Percentiles rank a stretch among this genome's conserved stretches.
These are phyloP conservation scores for Drosophila gunungcola DNA, from an alignment of 1,140 invertebrate genomes.

Conservation along the genomic window DNA sequence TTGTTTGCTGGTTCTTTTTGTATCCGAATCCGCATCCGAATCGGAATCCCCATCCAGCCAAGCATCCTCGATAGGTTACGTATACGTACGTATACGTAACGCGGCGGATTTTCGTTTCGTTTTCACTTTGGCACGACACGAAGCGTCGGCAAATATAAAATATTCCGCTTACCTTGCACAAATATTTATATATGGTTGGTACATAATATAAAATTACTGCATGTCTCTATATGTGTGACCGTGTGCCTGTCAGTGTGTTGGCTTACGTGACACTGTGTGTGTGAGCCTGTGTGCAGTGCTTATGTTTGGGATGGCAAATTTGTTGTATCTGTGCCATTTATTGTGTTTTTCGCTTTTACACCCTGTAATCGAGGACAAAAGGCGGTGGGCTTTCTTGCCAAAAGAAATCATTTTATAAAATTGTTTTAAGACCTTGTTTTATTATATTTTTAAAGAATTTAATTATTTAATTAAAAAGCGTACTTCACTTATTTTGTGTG, in stretches of 20 bases:
- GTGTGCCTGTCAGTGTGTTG: slow-evolving; percentile 20
- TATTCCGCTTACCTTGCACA: slow-evolving; percentile 81
- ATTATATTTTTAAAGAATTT: no score
- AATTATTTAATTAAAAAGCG: no score
- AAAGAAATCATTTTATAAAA: no score
- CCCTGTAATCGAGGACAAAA: slow-evolving; percentile 22
- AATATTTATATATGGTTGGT: slow-evolving; percentile 71
- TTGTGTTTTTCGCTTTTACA: slow-evolving; percentile 46
- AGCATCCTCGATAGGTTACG: slow-evolving; percentile 37
- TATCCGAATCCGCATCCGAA: slow-evolving; percentile 1
- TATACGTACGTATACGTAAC: slow-evolving; percentile 44
- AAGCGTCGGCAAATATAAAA: slow-evolving; percentile 65
- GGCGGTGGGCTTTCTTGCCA: not conserved
- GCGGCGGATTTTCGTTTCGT: slow-evolving; percentile 32
- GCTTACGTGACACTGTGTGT: slow-evolving; percentile 5
- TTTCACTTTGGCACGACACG: slow-evolving; percentile 31
- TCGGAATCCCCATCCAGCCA: slow-evolving; percentile 18
- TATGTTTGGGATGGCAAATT: slow-evolving; percentile 59
- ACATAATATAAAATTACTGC: slow-evolving; percentile 77
- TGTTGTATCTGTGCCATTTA: slow-evolving; percentile 53
- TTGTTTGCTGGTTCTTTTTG: no score
- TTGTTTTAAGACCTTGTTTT: no score
- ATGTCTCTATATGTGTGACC: slow-evolving; percentile 34
- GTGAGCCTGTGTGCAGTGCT: slow-evolving; percentile 26
- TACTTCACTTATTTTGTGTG: no score